A percentile compares a stretch with the other conserved stretches of the same genome.
phyloP scores from a whole-genome alignment of 1,140 invertebrate genomes.

The Dendroctonus ponderosae region DNA sequence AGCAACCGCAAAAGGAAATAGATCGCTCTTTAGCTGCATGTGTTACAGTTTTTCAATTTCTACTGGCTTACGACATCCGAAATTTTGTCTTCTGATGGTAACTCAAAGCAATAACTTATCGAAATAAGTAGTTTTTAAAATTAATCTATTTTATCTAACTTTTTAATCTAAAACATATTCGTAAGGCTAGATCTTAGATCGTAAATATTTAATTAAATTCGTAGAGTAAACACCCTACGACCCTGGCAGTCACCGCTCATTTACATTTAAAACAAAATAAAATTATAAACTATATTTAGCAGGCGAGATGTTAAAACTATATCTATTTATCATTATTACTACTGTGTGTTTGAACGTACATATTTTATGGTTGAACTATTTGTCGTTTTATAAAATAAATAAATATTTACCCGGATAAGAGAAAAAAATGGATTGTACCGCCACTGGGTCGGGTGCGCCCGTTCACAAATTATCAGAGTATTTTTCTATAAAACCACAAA shows the following conservation, averaged over 20 bases:
- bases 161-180: slow-evolving; percentile 32
- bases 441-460: slow-evolving; percentile 8
- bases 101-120: slow-evolving; percentile 52
- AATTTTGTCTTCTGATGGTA: slow-evolving; percentile 51
- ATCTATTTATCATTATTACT: slow-evolving; percentile 45
- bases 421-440: slow-evolving; percentile 24
- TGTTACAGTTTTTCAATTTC: neutral
- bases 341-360: slow-evolving; percentile 46
- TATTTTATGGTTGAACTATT: slow-evolving; percentile 43
- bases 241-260: slow-evolving; percentile 50
- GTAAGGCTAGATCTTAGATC: slow-evolving; percentile 35
- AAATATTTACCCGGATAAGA: slow-evolving; percentile 32
- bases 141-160: slow-evolving; percentile 47
- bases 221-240: slow-evolving; percentile 42
- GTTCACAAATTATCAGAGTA: neutral
- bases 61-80: slow-evolving; percentile 28
- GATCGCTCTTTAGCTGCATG: no score
- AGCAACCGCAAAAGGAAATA: no score
- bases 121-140: slow-evolving; percentile 47
- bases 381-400: slow-evolving; percentile 35
- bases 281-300: slow-evolving; percentile 43
- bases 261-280: slow-evolving; percentile 47
- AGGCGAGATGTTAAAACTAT: slow-evolving; percentile 48
- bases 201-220: slow-evolving; percentile 32
- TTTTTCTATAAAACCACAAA: neutral